Conservation (phyloP, 37 sponge, comb jelly and placozoan genomes). For the Halichondria panicea region DNA sequence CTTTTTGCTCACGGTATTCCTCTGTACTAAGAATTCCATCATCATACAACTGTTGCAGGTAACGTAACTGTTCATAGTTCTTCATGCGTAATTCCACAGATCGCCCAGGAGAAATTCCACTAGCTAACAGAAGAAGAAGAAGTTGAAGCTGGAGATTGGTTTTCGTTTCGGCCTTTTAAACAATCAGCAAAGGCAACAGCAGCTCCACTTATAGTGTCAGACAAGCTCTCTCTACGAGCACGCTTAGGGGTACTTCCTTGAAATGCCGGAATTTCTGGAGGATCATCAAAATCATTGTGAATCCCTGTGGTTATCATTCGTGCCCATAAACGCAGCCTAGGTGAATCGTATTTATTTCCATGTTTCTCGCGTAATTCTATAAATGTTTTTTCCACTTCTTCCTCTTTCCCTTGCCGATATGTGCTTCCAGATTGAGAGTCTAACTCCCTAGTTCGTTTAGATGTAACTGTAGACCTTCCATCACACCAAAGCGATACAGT, state of each 20-base stretch:
- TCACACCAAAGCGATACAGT: constrained; percentile 47
- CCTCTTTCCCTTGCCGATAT: constrained; percentile 24
- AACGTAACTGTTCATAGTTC: not conserved
- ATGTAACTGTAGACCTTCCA: constrained; percentile 4
- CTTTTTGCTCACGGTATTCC: constrained; percentile 26
- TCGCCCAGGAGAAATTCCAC: constrained; percentile 8
- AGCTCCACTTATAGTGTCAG: too few species aligned
- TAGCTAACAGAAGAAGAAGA: too few species aligned
- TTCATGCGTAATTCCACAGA: constrained; percentile 5
- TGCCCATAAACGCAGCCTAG: constrained; percentile 40
- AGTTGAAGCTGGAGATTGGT: too few species aligned
- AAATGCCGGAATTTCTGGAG: constrained; percentile 33
- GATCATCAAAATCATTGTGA: constrained; percentile 26
- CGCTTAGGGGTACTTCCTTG: not conserved
- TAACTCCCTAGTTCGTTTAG: not conserved
- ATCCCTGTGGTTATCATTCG: constrained; percentile 8
- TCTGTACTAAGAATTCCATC: constrained; percentile 21
- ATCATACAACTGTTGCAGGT: constrained; percentile 20
- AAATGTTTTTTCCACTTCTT: constrained; percentile 26
- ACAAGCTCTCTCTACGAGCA: not conserved
- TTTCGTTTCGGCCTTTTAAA: too few species aligned
- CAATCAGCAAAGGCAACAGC: constrained; percentile 14
- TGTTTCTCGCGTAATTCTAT: constrained; percentile 31
- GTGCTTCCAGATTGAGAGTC: not conserved
- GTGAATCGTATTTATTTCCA: constrained; percentile 11